Percentiles rank a stretch among this genome's conserved stretches.
Evolutionary conservation across 2,797 vertebrate species (phyloP).

Genomic region (Smutsia temminckii): DNA sequence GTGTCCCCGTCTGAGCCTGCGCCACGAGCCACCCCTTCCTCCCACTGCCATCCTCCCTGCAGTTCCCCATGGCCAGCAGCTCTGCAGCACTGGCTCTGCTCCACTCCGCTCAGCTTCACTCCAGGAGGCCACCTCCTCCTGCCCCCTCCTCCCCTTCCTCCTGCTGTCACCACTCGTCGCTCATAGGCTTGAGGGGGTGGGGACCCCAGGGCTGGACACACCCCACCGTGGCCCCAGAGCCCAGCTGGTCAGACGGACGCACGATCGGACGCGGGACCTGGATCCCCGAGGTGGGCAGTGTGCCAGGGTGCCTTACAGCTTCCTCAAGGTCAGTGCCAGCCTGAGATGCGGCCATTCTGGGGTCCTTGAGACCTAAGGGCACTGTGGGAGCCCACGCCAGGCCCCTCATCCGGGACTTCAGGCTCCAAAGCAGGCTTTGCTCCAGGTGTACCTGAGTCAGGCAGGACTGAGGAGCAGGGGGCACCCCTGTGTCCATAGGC

Average conservation of each 20-base stretch:
- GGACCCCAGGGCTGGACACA: slow-evolving; percentile 73
- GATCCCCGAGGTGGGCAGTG: slow-evolving; percentile 66
- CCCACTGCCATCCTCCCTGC: neutral
- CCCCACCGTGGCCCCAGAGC: slow-evolving; percentile 60
- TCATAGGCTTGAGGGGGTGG: slow-evolving; percentile 70
- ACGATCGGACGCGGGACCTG: slow-evolving; percentile 56
- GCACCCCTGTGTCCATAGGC: neutral
- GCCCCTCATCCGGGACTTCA: neutral
- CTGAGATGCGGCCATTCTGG: neutral
- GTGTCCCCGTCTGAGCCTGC: neutral
- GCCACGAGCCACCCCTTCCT: neutral
- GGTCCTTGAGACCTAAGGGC: neutral
- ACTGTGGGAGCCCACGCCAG: neutral
- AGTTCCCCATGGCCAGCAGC: slow-evolving; percentile 69
- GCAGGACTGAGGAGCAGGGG: neutral
- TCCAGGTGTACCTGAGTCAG: neutral
- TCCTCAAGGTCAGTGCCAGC: slow-evolving; percentile 82
- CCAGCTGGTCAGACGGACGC: slow-evolving; percentile 55
- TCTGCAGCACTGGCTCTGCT: slow-evolving; percentile 65
- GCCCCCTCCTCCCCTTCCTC: slow-evolving; percentile 32
- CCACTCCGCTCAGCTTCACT: slow-evolving; percentile 53
- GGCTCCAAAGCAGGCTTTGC: neutral
- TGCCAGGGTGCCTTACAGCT: slow-evolving; percentile 69
- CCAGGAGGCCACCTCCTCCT: slow-evolving; percentile 72
- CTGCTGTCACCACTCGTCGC: slow-evolving; percentile 75